Evolutionary conservation across 23 tunicate genomes (phyloP).

Genomic region (Clavelina lepadiformis): DNA sequence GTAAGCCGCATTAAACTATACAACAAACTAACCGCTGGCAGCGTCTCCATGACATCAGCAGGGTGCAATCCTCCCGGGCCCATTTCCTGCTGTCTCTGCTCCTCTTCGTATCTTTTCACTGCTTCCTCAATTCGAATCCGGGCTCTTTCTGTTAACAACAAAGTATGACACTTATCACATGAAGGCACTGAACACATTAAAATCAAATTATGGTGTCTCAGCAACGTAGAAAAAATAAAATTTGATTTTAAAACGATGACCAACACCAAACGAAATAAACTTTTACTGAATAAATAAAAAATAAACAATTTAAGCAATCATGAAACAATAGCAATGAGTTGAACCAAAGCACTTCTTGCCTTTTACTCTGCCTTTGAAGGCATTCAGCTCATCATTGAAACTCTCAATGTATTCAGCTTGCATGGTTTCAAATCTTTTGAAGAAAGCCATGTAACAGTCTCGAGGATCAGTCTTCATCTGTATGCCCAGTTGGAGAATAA

Average conservation of each 20-base stretch:
- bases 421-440: conserved; percentile 71
- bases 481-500: conserved; percentile 81
- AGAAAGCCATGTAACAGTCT: conserved; percentile 78
- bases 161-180: no score
- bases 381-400: conserved; percentile 65
- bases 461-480: conserved; percentile 83
- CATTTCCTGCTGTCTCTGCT: conserved; percentile 70
- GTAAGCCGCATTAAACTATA: no score
- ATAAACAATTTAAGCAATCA: no score
- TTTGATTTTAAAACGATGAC: neutral
- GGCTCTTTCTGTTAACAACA: conserved; percentile 57
- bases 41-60: conserved; percentile 88
- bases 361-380: conserved; percentile 75
- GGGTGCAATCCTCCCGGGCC: conserved; percentile 99
- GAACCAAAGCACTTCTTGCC: conserved; percentile 37
- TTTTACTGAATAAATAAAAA: no score
- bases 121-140: conserved; percentile 77
- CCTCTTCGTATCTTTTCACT: conserved; percentile 74
- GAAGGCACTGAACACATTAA: neutral
- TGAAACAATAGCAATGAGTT: no score
- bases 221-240: neutral
- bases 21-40: conserved; percentile 66
- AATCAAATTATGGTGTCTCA: no score
- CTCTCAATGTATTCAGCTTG: conserved; percentile 74
- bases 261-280: neutral